phyloP scores from a whole-genome alignment of 2,113 vertebrate genomes.

The Lichenostomus cassidix region DNA sequence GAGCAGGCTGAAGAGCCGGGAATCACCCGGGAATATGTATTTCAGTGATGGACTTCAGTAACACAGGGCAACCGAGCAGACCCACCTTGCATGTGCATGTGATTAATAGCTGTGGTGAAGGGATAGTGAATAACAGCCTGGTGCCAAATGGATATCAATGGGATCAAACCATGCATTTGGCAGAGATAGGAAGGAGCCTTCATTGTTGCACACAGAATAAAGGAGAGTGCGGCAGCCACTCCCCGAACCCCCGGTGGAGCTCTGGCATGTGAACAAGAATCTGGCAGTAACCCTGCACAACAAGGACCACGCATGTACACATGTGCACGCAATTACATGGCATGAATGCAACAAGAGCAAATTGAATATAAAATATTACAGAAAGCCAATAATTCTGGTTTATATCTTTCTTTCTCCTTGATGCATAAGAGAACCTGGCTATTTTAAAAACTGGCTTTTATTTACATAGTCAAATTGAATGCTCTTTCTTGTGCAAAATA shows the following conservation, averaged over 20 bases:
- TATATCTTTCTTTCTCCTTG: slow-evolving; percentile 60
- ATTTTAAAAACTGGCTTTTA: slow-evolving; percentile 56
- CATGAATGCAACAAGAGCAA: slow-evolving; percentile 56
- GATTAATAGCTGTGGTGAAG: slow-evolving; percentile 38
- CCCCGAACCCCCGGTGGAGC: slow-evolving; percentile 5
- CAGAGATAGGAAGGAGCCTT: slow-evolving; percentile 24
- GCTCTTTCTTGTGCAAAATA: slow-evolving; percentile 41
- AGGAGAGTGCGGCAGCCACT: neutral
- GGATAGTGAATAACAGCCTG: slow-evolving; percentile 3
- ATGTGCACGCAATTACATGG: slow-evolving; percentile 63
- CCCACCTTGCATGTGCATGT: neutral
- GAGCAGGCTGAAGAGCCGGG: neutral
- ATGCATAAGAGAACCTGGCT: slow-evolving; percentile 56
- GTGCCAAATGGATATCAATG: slow-evolving; percentile 49
- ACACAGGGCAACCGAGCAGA: neutral
- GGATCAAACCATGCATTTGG: slow-evolving; percentile 34
- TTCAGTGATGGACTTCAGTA: neutral
- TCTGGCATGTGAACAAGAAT: slow-evolving; percentile 34
- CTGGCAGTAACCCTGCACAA: slow-evolving; percentile 44
- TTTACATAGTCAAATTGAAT: slow-evolving; percentile 56
- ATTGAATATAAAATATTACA: slow-evolving; percentile 66
- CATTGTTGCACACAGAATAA: slow-evolving; percentile 10
- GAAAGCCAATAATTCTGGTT: slow-evolving; percentile 65
- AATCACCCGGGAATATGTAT: neutral
- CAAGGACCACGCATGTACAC: slow-evolving; percentile 54